Base-by-base conservation (phyloP, 2,113 vertebrate genomes). In the Sporophila hypoxantha region DNA sequence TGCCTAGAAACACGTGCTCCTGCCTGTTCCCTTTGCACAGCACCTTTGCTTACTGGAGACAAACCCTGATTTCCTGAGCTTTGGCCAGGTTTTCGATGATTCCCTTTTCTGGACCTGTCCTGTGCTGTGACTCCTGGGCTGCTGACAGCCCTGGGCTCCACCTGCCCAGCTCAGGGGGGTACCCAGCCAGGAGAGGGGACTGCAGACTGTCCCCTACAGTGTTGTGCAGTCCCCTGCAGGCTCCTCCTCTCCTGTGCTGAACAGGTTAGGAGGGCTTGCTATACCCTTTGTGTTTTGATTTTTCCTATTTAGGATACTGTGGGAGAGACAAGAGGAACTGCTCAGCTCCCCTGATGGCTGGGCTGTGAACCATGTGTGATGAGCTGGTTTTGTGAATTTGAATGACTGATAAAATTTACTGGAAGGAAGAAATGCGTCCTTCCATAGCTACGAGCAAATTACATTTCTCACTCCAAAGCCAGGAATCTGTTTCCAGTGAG, bases 151-250 rank as follows among this genome's bases (percentile, higher is more conserved):
- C 32, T 67, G 71, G 32, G 36, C 12, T 78, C 20, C 1, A 26
- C 25, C 37, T 53, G 39, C 20, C 32, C n/a, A n/a, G n/a, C 57
- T 49, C 15, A 13, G n/a, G 21, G 34, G 32, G n/a, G 12, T 12
- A 29, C 42, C 5, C 30, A 61, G 25, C 4, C 25, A 37, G 47
- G 36, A 6, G 16, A 1, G 10, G 8, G 22, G 14, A 62, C 25
- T 2, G 2, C 34, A 34, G 17, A 0, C 9, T 44, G 22, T 32
- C 8, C 14, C 9, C 42, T n/a, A 1, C 3, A 27, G 14, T 12
- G 37, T 1, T 6, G 11, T 29, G 14, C 36, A 0, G 0, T 27
- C 17, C 14, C 2, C 0, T n/a, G 7, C 0, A 27, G 27, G 3
- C 6, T 44, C 12, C 22, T 76, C 5, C 55, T 81, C n/a, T 56